phyloP scores from a whole-genome alignment of 2,797 vertebrate species.

The Tadarida brasiliensis region DNA sequence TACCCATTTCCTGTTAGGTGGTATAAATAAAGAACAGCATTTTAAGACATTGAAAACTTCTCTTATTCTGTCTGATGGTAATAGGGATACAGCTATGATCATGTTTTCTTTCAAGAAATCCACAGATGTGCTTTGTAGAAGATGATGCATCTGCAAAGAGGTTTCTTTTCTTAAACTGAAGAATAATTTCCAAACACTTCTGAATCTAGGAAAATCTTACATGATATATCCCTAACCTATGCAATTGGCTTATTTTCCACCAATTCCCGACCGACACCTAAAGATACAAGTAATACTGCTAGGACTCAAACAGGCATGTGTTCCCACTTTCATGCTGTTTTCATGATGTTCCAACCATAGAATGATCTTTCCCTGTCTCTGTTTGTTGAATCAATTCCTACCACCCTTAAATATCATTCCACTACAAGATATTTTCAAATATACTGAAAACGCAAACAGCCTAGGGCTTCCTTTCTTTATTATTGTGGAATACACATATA shows the following conservation, averaged over 20 bases:
- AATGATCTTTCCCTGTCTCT: not conserved
- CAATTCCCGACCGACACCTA: not conserved
- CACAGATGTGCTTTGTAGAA: slow-evolving; percentile 9
- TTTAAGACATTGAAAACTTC: not conserved
- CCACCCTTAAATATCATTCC: not conserved
- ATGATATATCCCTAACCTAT: not conserved
- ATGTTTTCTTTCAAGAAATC: slow-evolving; percentile 46
- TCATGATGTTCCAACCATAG: not conserved
- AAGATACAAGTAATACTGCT: not conserved
- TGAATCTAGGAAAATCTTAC: not conserved
- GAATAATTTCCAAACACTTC: not conserved
- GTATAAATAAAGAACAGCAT: slow-evolving; percentile 5
- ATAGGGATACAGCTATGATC: not conserved
- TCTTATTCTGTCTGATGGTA: not conserved
- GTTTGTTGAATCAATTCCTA: not conserved
- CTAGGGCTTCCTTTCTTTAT: not conserved
- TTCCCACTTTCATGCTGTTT: not conserved
- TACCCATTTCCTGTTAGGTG: slow-evolving; percentile 36
- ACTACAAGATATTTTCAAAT: not conserved
- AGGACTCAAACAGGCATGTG: not conserved
- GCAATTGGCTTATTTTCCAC: not conserved
- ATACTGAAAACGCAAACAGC: not conserved
- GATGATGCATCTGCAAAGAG: not conserved
- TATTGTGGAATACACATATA: not conserved
- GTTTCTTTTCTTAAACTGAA: not conserved